A percentile compares a stretch with the other conserved stretches of the same genome.
These are phyloP conservation scores for Acrobasis repandana DNA, from an alignment of 2,888 invertebrate genomes.

Conservation along the genomic window DNA sequence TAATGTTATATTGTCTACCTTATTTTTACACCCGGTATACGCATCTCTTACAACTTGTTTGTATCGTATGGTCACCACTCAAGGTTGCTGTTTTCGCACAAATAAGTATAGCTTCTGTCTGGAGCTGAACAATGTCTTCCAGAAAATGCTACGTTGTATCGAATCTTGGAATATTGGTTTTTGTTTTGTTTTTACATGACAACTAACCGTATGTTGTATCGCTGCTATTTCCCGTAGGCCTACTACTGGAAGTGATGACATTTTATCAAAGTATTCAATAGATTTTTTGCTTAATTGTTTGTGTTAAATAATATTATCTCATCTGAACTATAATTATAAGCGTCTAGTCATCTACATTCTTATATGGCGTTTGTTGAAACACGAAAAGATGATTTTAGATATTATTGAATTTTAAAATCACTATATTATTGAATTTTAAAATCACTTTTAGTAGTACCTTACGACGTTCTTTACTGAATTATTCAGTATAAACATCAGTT, in stretches of 20 bases:
- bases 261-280: background rate
- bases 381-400: background rate
- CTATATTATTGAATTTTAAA: background rate
- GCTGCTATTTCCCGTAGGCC: conserved; percentile 4
- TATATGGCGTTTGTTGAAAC: background rate
- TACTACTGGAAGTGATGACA: conserved; percentile 19
- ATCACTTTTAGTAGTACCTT: conserved; percentile 12
- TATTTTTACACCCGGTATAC: no score
- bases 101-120: conserved; percentile 34
- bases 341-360: no score
- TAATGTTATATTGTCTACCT: no score
- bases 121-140: conserved; percentile 66
- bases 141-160: conserved; percentile 45
- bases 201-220: conserved; percentile 29
- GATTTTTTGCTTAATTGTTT: background rate
- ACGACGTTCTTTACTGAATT: background rate
- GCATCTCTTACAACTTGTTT: background rate
- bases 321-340: no score
- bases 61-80: conserved; percentile 31
- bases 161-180: conserved; percentile 69
- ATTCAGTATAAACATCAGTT: background rate
- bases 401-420: conserved; percentile 1
- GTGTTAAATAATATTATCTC: no score
- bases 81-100: conserved; percentile 34
- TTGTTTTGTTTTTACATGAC: conserved; percentile 39